Conservation (phyloP, 2,113 vertebrate species). For the Myrmecobius fasciatus region DNA sequence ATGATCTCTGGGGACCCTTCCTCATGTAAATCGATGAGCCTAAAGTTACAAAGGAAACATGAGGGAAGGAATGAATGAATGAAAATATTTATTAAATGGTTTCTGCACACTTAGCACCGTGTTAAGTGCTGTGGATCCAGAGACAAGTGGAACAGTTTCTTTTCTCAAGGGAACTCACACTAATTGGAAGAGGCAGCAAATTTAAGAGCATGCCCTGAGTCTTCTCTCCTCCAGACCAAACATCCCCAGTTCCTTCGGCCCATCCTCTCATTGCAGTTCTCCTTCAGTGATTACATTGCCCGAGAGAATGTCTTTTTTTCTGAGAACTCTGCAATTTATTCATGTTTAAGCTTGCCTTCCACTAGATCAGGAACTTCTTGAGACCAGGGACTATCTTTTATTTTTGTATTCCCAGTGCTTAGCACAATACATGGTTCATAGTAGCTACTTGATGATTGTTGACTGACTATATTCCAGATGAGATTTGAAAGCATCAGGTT, state of each 20-base stretch:
- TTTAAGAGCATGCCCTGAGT: background rate
- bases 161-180: background rate
- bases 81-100: background rate
- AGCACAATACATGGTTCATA: rapidly evolving
- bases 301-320: background rate
- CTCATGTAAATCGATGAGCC: too few relatives aligned
- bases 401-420: background rate
- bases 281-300: too few relatives aligned
- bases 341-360: background rate
- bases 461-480: conserved; percentile 4
- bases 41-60: too few relatives aligned
- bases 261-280: too few relatives aligned
- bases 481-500: background rate
- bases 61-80: too few relatives aligned
- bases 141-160: background rate
- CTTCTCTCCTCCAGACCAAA: background rate
- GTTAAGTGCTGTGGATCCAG: background rate
- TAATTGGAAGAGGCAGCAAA: background rate
- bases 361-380: background rate
- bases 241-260: background rate
- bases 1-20: too few relatives aligned
- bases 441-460: background rate
- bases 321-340: background rate
- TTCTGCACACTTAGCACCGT: background rate
- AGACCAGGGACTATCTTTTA: too few relatives aligned